Percentiles rank a stretch among this genome's conserved stretches.
These are phyloP conservation scores for Neolamprologus cancellatus DNA, from an alignment of 2,113 vertebrate species.

Conservation along the genomic window DNA sequence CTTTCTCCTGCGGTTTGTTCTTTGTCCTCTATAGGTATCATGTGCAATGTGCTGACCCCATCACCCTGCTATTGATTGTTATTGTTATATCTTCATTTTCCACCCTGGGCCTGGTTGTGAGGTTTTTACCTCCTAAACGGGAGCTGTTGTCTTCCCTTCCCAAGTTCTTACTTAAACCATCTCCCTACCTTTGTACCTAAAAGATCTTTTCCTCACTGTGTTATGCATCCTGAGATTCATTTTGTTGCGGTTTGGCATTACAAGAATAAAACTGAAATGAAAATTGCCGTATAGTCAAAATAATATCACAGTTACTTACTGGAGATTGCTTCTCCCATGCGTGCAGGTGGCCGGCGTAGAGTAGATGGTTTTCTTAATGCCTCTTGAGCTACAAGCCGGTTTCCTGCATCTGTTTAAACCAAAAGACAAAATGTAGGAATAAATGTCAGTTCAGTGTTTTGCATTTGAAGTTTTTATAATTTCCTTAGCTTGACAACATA, in stretches of 20 bases:
- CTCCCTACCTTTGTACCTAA: not conserved
- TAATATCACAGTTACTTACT: constrained; percentile 56
- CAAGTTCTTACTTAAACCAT: not conserved
- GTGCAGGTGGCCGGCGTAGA: constrained; percentile 57
- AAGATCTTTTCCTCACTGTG: not conserved
- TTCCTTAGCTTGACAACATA: not conserved
- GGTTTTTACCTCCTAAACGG: not conserved
- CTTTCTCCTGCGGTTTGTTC: not conserved
- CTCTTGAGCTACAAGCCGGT: constrained; percentile 67
- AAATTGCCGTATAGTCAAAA: not conserved
- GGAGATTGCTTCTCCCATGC: constrained; percentile 55
- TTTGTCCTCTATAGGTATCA: not conserved
- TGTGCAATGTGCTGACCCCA: not conserved
- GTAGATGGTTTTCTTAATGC: constrained; percentile 61
- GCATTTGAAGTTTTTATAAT: not conserved
- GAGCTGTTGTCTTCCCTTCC: not conserved
- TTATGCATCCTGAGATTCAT: not conserved
- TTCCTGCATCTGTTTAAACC: constrained; percentile 64
- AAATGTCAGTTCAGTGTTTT: not conserved
- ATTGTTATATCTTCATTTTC: not conserved
- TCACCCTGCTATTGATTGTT: not conserved
- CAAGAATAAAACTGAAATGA: not conserved
- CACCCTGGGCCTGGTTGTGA: not conserved
- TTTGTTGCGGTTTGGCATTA: not conserved
- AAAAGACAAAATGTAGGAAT: not conserved